These are phyloP conservation scores for Diplodus puntazzo DNA, from an alignment of 2,797 vertebrate species.

Conservation along the genomic window DNA sequence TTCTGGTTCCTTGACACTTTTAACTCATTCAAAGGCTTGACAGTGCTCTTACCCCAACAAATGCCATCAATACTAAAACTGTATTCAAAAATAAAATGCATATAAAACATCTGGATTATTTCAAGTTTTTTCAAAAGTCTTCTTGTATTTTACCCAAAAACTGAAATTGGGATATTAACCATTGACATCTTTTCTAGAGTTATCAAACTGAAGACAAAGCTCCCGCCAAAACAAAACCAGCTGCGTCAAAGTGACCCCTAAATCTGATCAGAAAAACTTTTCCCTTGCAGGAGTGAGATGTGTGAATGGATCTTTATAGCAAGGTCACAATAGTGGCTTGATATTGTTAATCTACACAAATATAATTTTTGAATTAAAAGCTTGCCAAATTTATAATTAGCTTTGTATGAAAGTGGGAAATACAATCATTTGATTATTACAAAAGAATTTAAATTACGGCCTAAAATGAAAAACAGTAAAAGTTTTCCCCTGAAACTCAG, in stretches of 20 bases:
- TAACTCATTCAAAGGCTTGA: constrained; percentile 49
- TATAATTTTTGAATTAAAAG: constrained; percentile 40
- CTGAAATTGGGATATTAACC: constrained; percentile 30
- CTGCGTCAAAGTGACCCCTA: constrained; percentile 3
- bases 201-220: constrained; percentile 33
- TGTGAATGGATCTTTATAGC: constrained; percentile 9
- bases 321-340: constrained; percentile 18
- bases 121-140: constrained; percentile 73
- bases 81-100: constrained; percentile 79
- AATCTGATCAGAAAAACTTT: constrained; percentile 15
- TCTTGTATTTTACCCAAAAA: constrained; percentile 39
- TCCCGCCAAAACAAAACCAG: constrained; percentile 23
- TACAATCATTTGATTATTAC: constrained; percentile 44
- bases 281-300: constrained; percentile 39
- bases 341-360: constrained; percentile 8
- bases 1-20: constrained; percentile 44
- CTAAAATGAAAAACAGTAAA: constrained; percentile 14
- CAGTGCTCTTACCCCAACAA: constrained; percentile 41
- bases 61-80: constrained; percentile 62
- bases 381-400: constrained; percentile 2
- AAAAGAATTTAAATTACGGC: constrained; percentile 16
- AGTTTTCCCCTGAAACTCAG: constrained; percentile 18
- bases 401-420: constrained; percentile 19
- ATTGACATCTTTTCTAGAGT: constrained; percentile 20
- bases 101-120: constrained; percentile 79